Evolutionary conservation across 2,113 vertebrate genomes (phyloP), one percentile per base, ranked within the genome.

Genomic region (Oncorhynchus clarkii): DNA sequence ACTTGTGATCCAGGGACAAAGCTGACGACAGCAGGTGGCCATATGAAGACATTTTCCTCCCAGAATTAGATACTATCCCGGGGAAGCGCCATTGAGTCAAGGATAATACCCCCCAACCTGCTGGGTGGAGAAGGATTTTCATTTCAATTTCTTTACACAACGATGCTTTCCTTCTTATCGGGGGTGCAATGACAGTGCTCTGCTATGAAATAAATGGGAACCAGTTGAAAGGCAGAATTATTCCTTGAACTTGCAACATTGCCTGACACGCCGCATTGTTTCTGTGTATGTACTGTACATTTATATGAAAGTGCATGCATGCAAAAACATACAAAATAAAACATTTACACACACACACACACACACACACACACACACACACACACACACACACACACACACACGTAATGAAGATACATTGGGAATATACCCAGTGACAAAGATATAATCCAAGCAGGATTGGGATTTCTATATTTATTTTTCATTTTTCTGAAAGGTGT

Each of bases 101-200:
- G 95, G 94, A 96, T 96, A 97, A 97, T 96, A 93, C 95, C 92
- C 93, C 92, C 90, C 94, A 88, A 93, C 96, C 96, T 94, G 96
- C 95, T 95, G 95, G 92, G 94, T 95, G 92, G 94, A 95, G 93
- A 94, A 94, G 95, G 95, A 96, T 96, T 96, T 92, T 97, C 95
- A 96, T 98, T 98, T 97, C 95, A 96, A 95, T 96, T 96, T 95
- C 96, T 96, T 97, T 95, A 96, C 95, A 96, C 94, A 93, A 96
- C 92, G 88, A 95, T 95, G 95, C 94, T 89, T 98, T 96, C 98
- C 95, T 89, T 98, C 96, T 98, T 95, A 96, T 97, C 95, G 95
- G 92, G 85, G 96, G 88, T 92, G 94, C 93, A 94, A 95, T 94
- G 95, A 93, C 95, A 94, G 94, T 92, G 92, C 94, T 94, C 95